These are phyloP conservation scores for Mus musculus DNA, from an alignment of 2,113 vertebrate genomes.

Conservation along the genomic window GRCm39 chrX:50447501-50448000, in stretches of 20 bases:
- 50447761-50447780: conserved; percentile 13
- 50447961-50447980: neutral
- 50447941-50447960: conserved; percentile 58
- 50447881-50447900: conserved; percentile 45
- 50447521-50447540: neutral
- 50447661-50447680: neutral
- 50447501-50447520: neutral
- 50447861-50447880: conserved; percentile 51
- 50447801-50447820: conserved; percentile 38
- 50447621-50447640: neutral
- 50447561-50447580: neutral
- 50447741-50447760: neutral
- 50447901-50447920: conserved; percentile 45
- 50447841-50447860: conserved; percentile 61
- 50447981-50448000: conserved; percentile 19
- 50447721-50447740: no score
- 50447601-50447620: neutral
- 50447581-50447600: neutral
- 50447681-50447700: no score
- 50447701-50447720: no score
- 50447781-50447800: conserved; percentile 51
- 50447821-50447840: conserved; percentile 51
- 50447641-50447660: neutral
- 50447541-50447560: neutral
- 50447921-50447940: conserved; percentile 1